Base-by-base conservation (phyloP, 2,113 vertebrate species). In the Pteronura brasiliensis region DNA sequence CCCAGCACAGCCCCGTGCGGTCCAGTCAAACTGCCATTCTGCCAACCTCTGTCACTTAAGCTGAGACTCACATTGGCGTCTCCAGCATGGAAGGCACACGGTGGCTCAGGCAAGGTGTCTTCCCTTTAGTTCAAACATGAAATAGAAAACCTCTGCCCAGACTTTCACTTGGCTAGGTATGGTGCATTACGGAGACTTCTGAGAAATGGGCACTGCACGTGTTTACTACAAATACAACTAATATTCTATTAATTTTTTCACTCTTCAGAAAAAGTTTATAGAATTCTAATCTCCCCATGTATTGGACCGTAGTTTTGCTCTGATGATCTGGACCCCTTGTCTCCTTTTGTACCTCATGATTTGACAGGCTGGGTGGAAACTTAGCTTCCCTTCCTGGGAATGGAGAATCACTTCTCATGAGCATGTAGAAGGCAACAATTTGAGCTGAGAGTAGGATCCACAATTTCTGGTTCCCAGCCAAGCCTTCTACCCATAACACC, bases 401-500 rank as follows among this genome's bases (percentile, higher is more conserved):
- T n/a, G 42, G 47, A 88, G 42, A 93, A 14, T 42, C 29, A 47
- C 65, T 67, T 88, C 36, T 36, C 55, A 31, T 4, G 67, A 55
- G 34, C 34, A 23, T 1, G n/a, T 27, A 34, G 59, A 90, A 91
- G 21, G 34, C 42, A 82, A 80, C 4, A 15, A 61, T 21, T 31
- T 86, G 52, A 87, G 61, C 77, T 31, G 12, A 95, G 65, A 88
- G n/a, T 31, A 14, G 44, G 61, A 86, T 44, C 3, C 59, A 84
- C 61, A 57, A 92, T 71, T 80, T 84, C 81, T 93, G 74, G 69
- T 77, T 92, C 74, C 65, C 71, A 80, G 55, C 55, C 85, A 83
- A 84, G 25, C 23, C 6, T 91, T 81, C 93, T 31, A 81, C 57
- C 39, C 77, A 25, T 57, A 72, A 94, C 63, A 94, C 84, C 81